Evolutionary conservation across 2,797 vertebrate genomes (phyloP), one percentile per base, ranked within the genome.

Genomic region (Mormyrus proboscirostris): DNA sequence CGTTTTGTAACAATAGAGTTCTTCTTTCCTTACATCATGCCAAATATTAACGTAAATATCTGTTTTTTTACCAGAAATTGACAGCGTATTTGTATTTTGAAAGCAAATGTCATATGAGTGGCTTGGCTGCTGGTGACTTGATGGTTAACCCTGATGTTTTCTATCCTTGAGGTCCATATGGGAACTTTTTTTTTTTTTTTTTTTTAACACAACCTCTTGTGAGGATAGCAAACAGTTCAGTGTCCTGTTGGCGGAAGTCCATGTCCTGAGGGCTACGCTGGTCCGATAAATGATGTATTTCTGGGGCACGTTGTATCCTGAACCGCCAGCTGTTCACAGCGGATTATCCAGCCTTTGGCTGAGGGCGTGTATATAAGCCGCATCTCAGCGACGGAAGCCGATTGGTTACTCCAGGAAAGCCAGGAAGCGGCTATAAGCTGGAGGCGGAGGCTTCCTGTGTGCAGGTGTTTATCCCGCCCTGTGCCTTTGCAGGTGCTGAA

Each of bases 401-500:
- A 49, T 73, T 73, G 69, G 53, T 49, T n/a, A n/a, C 69, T 51
- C 6, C 2, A 5, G 25, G 29, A 47, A 38, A 33, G n/a, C 41
- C 51, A 87, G 22, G 50, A 4, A 38, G 6, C 86, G 19, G 55
- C 1, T 87, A 51, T 41, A 4, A 19, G 16, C 33, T 59, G 29
- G 14, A 87, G 85, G 65, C 14, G 62, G 47, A n/a, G 59, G 62
- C 16, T 29, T 51, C 47, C 41, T 73, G 44, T 50, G n/a, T 73
- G 62, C 62, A 69, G 25, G 25, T 73, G 44, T 73, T 38, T 51
- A 41, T 50, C 12, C 2, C 5, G 6, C 33, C 50, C 85, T 16
- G 7, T 87, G 16, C 51, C 51, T 87, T 57, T 85, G 22, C 90
- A 99, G 98, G 98, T 99, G 76, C 95, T 99, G 90, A 99, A 99